A percentile compares a stretch with the other conserved stretches of the same genome.
phyloP scores from a whole-genome alignment of 2,888 invertebrate genomes.

The Mermis nigrescens region DNA sequence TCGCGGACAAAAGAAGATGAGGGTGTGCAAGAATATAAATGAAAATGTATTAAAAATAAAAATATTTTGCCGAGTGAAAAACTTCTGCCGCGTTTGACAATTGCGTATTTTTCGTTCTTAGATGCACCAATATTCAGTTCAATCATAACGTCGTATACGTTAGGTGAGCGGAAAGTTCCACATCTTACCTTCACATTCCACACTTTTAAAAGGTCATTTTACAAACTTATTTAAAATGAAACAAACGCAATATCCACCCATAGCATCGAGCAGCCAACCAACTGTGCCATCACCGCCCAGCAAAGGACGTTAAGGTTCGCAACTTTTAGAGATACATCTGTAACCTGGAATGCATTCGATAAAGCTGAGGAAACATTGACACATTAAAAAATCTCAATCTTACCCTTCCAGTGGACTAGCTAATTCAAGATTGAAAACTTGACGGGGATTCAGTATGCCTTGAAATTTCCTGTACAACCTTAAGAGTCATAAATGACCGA shows the following conservation, averaged over 20 bases:
- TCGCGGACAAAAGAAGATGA: no score
- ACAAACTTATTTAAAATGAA: no score
- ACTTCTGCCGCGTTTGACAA: no score
- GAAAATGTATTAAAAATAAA: no score
- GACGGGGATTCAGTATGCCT: conserved; percentile 76
- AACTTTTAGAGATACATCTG: conserved; percentile 83
- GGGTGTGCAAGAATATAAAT: no score
- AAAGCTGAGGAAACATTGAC: background rate
- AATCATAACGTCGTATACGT: no score
- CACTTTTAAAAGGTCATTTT: conserved; percentile 4
- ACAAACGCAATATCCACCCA: conserved; percentile 69
- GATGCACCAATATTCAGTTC: no score
- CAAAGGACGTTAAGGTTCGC: conserved; percentile 74
- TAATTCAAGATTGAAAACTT: conserved; percentile 71
- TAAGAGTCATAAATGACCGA: conserved; percentile 16
- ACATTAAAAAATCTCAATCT: conserved; percentile 12
- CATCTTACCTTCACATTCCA: no score
- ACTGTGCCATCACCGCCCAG: conserved; percentile 95
- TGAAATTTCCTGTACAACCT: conserved; percentile 72
- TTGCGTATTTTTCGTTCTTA: no score
- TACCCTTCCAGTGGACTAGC: conserved; percentile 70
- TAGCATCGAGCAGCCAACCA: conserved; percentile 88
- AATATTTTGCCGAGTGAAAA: no score
- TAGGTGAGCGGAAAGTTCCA: no score
- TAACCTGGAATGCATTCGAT: conserved; percentile 35